Conservation (phyloP, 2,888 invertebrate species). For the Drosophila buzzatii region DNA sequence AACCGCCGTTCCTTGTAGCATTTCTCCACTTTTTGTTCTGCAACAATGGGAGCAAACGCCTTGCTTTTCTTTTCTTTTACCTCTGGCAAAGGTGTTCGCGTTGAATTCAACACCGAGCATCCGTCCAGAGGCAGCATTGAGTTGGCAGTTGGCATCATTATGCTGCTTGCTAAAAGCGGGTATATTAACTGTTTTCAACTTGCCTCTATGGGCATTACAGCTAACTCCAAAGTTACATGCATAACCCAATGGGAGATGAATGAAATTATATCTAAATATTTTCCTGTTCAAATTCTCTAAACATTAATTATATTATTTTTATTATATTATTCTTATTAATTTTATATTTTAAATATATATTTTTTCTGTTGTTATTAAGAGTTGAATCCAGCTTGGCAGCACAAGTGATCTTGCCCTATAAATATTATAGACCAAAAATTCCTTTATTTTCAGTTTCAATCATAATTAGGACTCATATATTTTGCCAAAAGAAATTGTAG, state of each 20-base stretch:
- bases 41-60: slow-evolving; percentile 43
- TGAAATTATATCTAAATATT: background rate
- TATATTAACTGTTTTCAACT: background rate
- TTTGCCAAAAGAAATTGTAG: background rate
- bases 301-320: too few species aligned
- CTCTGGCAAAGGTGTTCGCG: slow-evolving; percentile 58
- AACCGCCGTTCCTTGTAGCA: slow-evolving; percentile 53
- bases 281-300: too few species aligned
- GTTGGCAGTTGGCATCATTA: slow-evolving; percentile 43
- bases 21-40: slow-evolving; percentile 59
- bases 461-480: too few species aligned
- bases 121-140: slow-evolving; percentile 32
- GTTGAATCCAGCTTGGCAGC: too few species aligned
- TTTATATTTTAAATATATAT: too few species aligned
- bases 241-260: background rate
- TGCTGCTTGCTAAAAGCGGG: background rate
- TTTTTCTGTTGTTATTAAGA: too few species aligned
- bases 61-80: slow-evolving; percentile 40
- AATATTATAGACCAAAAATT: too few species aligned
- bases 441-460: too few species aligned
- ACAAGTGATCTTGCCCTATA: too few species aligned
- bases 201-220: background rate
- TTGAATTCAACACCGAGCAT: slow-evolving; percentile 52
- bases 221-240: background rate
- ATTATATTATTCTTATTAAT: too few species aligned